These are phyloP conservation scores for Schmidtea mediterranea DNA, from an alignment of 1,140 invertebrate genomes.

Conservation along the genomic window DNA sequence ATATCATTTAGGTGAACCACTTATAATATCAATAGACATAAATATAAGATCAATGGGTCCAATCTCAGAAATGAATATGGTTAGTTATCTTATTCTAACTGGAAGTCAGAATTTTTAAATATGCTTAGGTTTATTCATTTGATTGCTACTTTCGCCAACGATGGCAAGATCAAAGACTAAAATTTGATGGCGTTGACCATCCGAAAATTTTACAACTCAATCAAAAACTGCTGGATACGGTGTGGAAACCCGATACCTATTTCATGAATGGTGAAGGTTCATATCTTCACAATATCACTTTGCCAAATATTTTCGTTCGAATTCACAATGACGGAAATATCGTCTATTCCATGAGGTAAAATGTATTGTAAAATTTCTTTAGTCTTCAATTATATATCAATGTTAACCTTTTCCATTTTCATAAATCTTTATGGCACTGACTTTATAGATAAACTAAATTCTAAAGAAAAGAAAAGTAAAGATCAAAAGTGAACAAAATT, in stretches of 20 bases:
- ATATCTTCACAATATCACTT: constrained; percentile 74
- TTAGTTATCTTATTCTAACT: too few relatives aligned
- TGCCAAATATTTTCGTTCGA: constrained; percentile 65
- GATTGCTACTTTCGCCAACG: constrained; percentile 65
- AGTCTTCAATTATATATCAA: too few relatives aligned
- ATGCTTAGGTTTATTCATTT: constrained; percentile 45
- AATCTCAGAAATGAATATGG: constrained; percentile 24
- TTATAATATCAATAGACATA: constrained; percentile 9
- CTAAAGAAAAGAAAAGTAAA: too few relatives aligned
- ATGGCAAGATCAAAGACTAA: constrained; percentile 33
- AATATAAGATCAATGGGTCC: constrained; percentile 11
- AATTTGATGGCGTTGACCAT: constrained; percentile 13
- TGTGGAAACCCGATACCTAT: constrained; percentile 81
- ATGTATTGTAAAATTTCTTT: too few relatives aligned
- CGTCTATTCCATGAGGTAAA: constrained; percentile 56
- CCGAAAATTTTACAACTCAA: constrained; percentile 21
- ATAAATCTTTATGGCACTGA: too few relatives aligned
- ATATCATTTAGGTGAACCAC: constrained; percentile 5
- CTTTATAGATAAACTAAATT: too few relatives aligned
- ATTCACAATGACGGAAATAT: constrained; percentile 55
- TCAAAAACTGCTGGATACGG: constrained; percentile 31
- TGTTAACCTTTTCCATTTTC: too few relatives aligned
- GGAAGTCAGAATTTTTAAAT: too few relatives aligned
- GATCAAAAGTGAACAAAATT: too few relatives aligned
- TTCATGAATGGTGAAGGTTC: constrained; percentile 73